Evolutionary conservation across 2,888 invertebrate genomes (phyloP), one percentile per base, ranked within the genome.

Genomic region (Polydrusus pterygomalis): DNA sequence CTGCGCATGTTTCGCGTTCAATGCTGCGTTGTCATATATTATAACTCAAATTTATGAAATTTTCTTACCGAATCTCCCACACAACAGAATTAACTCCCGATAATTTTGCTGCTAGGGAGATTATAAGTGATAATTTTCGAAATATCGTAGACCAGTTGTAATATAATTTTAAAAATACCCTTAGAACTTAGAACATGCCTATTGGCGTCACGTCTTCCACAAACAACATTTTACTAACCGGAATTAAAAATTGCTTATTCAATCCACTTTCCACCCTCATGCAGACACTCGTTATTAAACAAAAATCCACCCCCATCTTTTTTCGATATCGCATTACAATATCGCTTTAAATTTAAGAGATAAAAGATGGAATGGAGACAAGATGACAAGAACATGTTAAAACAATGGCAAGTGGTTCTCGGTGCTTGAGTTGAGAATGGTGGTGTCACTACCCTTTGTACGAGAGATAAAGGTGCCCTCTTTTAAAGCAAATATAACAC

Each of bases 361-460:
- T 67, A 71, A 63, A 68, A 68, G 70, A 70, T 60, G 71, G 34
- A 67, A 45, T 43, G n/a, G 43, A 68, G 58, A 67, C 51, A 45
- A 58, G 79, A 74, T 73, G 84, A 84, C 83, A 83, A 84, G 84
- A 82, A 84, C 85, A 84, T 84, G 84, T 80, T 84, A 83, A 85
- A 85, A 85, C 85, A 85, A 85, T 85, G 81, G 84, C 77, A 76
- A 83, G 84, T 81, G 83, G 81, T 79, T 70, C 79, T 80, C 79
- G 79, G 76, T 58, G 60, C 69, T 74, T 60, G 49, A 65, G 79
- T 74, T 77, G 63, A 69, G 20, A 68, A 75, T 70, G 65, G 54
- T 68, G 72, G 74, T 78, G 78, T 78, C 62, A 72, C 75, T 71
- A 62, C 68, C 75, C 75, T 75, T 78, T 78, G 74, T 74, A 64